A percentile compares a stretch with the other conserved stretches of the same genome.
Evolutionary conservation across 2,797 vertebrate species (phyloP).

Genomic region (Myotis myotis): DNA sequence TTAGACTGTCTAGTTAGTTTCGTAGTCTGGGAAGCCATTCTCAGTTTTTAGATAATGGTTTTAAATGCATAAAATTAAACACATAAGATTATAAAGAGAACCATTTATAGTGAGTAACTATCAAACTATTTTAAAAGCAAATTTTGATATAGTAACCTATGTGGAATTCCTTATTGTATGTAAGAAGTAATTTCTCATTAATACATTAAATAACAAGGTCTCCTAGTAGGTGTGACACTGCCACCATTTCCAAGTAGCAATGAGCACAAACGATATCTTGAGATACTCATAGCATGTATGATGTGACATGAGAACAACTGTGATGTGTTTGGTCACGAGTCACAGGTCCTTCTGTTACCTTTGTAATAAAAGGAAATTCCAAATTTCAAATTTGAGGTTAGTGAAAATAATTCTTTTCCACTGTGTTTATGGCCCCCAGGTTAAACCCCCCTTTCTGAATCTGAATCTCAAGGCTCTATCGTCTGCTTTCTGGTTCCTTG

Average conservation of each 20-base stretch:
- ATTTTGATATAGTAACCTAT: constrained; percentile 35
- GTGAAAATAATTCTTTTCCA: constrained; percentile 23
- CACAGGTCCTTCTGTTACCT: constrained; percentile 15
- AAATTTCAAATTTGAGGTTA: constrained; percentile 37
- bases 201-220: constrained; percentile 21
- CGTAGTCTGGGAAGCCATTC: background rate
- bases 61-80: constrained; percentile 48
- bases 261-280: background rate
- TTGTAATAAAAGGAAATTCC: constrained; percentile 21
- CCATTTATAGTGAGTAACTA: background rate
- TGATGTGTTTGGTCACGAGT: constrained; percentile 13
- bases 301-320: background rate
- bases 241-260: background rate
- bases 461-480: background rate
- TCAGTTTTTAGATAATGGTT: constrained; percentile 39
- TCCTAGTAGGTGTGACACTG: background rate
- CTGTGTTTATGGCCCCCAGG: background rate
- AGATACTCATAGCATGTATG: background rate
- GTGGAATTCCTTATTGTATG: background rate
- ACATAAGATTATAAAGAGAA: background rate
- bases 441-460: background rate
- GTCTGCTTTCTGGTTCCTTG: background rate
- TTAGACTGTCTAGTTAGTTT: background rate
- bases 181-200: constrained; percentile 13
- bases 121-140: constrained; percentile 40